phyloP scores from a whole-genome alignment of 2,113 vertebrate species.

The Neodon shergylaensis region DNA sequence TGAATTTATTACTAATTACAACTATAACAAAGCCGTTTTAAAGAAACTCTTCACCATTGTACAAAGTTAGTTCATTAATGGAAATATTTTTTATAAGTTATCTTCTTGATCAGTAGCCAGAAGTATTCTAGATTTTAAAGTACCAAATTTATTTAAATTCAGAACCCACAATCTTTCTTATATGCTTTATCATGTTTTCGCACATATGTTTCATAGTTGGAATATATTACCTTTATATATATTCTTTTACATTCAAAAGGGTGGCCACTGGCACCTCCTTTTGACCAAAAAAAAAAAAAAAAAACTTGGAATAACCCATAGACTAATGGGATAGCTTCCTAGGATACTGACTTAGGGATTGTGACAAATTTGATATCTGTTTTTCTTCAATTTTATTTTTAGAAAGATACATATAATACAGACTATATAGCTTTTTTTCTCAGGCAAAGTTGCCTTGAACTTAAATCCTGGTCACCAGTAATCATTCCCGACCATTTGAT shows the following conservation, averaged over 20 bases:
- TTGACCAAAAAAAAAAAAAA: not conserved
- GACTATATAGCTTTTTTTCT: not conserved
- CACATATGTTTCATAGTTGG: not conserved
- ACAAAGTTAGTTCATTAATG: not conserved
- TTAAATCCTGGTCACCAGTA: not conserved
- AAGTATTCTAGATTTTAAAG: not conserved
- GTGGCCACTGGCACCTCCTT: not conserved
- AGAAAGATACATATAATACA: not conserved
- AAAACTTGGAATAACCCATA: not conserved
- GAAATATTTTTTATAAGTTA: slow-evolving; percentile 3
- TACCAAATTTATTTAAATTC: slow-evolving; percentile 19
- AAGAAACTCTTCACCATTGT: slow-evolving; percentile 57
- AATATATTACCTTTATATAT: slow-evolving; percentile 38
- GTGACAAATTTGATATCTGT: not conserved
- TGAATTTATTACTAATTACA: slow-evolving; percentile 63
- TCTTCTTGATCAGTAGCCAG: not conserved
- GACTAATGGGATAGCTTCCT: not conserved
- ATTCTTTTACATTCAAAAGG: slow-evolving; percentile 9
- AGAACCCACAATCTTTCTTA: not conserved
- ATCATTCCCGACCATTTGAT: not conserved
- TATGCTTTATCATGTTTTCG: not conserved
- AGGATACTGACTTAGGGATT: not conserved
- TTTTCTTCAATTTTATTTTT: slow-evolving; percentile 20
- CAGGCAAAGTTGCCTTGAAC: not conserved
- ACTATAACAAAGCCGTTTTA: slow-evolving; percentile 33